These are phyloP conservation scores for Turdus rufiventris DNA, from an alignment of 2,113 vertebrate genomes.

Conservation along the genomic window DNA sequence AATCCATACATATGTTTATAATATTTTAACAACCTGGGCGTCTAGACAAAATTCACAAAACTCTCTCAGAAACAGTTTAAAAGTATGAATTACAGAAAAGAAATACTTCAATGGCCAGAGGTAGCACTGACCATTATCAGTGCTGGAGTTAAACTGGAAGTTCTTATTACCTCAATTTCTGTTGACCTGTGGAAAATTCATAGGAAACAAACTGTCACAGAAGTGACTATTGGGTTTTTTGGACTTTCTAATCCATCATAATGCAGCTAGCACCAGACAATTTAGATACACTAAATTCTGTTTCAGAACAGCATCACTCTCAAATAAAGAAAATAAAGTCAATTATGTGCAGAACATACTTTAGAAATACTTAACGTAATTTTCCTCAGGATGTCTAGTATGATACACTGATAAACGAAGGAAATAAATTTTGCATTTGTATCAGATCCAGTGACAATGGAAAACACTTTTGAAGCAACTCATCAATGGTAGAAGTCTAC, in stretches of 20 bases:
- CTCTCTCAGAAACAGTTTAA: neutral
- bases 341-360: neutral
- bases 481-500: neutral
- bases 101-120: neutral
- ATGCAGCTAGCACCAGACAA: neutral
- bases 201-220: neutral
- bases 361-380: constrained; percentile 8
- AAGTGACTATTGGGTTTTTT: neutral
- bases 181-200: neutral
- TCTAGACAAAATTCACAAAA: neutral
- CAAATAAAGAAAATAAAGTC: neutral
- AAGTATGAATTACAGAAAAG: neutral
- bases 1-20: neutral
- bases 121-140: neutral
- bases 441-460: constrained; percentile 15
- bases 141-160: neutral
- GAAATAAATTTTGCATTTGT: constrained; percentile 46
- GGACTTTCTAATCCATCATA: neutral
- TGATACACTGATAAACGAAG: neutral
- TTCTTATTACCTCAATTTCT: neutral
- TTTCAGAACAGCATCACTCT: neutral
- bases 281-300: neutral
- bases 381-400: constrained; percentile 24
- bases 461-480: constrained; percentile 30
- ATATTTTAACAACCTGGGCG: neutral